Evolutionary conservation across 2,888 invertebrate genomes (phyloP), one percentile per base, ranked within the genome.

Genomic region (Volucella zonaria): DNA sequence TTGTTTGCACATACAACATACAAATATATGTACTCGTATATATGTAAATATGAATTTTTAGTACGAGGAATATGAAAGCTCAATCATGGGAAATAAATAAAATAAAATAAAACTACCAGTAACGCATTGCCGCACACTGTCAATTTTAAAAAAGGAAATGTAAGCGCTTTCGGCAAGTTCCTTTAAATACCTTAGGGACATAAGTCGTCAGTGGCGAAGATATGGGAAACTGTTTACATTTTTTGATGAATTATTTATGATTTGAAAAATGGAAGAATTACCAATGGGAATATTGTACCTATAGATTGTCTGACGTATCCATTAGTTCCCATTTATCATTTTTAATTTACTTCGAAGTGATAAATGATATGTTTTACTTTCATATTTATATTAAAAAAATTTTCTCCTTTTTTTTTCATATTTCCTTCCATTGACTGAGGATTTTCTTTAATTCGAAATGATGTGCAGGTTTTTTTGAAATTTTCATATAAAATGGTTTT

Each of bases 281-380:
- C 74, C 79, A 83, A 56, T 79, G 79, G 74, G 79, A 79, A 75
- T 75, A 66, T 31, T 31, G 31, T 31, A 31, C 31, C 42, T 47
- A 70, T 70, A 75, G 75, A 79, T 68, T 78, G 64, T 74, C 82
- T 78, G 78, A 78, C 73, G 58, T 78, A 78, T 82, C 78, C 82
- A 82, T 78, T 82, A 83, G 82, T 79, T 83, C 61, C 74, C 74
- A 78, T 82, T 78, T 82, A 78, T 82, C 82, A 82, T 82, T 82
- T 78, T 82, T 82, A 58, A 67, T 82, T 74, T 58, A 78, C 64
- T 74, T 51, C 51, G 56, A 68, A 78, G 73, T 82, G 82, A 82
- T 78, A 82, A 82, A 82, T 78, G 82, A 78, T 59, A 74, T 78
- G 82, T 68, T 67, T 11, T 74, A 74, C 31, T 31, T 31, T 31